phyloP scores from a whole-genome alignment of 2,888 invertebrate species.

The Drosophila falleni region DNA sequence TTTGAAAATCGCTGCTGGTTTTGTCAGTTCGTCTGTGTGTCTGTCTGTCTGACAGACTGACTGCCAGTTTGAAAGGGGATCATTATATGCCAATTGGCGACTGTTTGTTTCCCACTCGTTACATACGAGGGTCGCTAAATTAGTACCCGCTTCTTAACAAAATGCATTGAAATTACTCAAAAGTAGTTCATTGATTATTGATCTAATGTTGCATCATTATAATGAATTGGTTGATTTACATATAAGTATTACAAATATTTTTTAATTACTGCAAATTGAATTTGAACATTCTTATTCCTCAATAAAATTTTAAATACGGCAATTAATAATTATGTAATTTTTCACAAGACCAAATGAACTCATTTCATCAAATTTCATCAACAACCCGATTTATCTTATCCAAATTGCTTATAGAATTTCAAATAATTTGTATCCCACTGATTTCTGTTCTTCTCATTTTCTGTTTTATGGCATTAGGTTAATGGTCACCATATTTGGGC shows the following conservation, averaged over 20 bases:
- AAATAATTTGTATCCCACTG: slow-evolving; percentile 47
- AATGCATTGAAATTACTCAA: slow-evolving; percentile 39
- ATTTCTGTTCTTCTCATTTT: slow-evolving; percentile 32
- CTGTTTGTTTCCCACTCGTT: slow-evolving; percentile 74
- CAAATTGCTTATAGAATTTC: slow-evolving; percentile 11
- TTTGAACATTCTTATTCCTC: no score
- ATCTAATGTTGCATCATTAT: slow-evolving; percentile 24
- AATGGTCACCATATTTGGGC: slow-evolving; percentile 43
- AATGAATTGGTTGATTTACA: slow-evolving; percentile 16
- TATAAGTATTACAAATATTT: background rate
- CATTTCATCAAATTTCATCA: slow-evolving; percentile 22
- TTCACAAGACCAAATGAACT: slow-evolving; percentile 26
- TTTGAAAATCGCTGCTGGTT: slow-evolving; percentile 72
- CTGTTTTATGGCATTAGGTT: slow-evolving; percentile 35
- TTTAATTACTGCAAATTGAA: background rate
- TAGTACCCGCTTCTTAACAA: slow-evolving; percentile 45
- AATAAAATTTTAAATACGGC: no score
- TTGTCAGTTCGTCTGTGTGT: slow-evolving; percentile 53
- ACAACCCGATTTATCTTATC: slow-evolving; percentile 18
- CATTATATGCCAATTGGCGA: slow-evolving; percentile 80
- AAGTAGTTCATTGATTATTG: slow-evolving; percentile 37
- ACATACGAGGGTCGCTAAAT: slow-evolving; percentile 48
- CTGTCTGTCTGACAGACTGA: slow-evolving; percentile 33
- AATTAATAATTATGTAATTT: slow-evolving; percentile 26
- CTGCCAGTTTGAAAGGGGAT: slow-evolving; percentile 65